Base-by-base conservation (phyloP, 2,113 vertebrate species). In the Anas platyrhynchos region DNA sequence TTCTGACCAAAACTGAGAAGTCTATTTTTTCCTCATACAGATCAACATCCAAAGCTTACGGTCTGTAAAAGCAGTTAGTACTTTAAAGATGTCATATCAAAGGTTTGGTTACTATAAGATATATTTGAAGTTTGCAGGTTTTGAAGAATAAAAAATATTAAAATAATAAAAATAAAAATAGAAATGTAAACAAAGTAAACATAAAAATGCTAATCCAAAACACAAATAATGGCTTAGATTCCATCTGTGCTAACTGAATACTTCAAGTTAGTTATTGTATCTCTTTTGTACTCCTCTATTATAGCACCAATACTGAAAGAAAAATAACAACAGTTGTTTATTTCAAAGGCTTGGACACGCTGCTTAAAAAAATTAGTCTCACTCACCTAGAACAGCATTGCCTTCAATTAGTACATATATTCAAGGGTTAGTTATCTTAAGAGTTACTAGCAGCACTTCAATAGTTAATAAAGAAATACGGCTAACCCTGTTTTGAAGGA, bases 281-380 rank as follows among this genome's bases (percentile, higher is more conserved):
- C 16, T 79, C 67, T 21, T 46, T 48, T 78, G 13, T 59, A 52
- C 1, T 48, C 2, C 1, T 6, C 2, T 87, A 18, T 62, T 77
- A 59, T 20, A 87, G 38, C 5, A 69, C 1, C 32, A 79, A 66
- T 54, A 56, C 6, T 17, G 29, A 43, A 79, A 74, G 2, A 44
- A 58, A 71, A 72, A 32, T 52, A 8, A 3, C 6, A 20, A 1
- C 3, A 34, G 10, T 46, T 52, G 22, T 61, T 72, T 86, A 56
- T 83, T 90, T 86, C 4, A 2, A 78, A 91, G 29, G 59, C 16
- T 63, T 36, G n/a, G 91, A 67, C 59, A 88, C 29, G 17, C 38
- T 94, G 52, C 18, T 93, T 90, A 59, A 89, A 90, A 90, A 90
- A 88, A 80, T 81, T 32, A 71, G 23, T 36, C 29, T 91, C 41